phyloP scores from a whole-genome alignment of 2,797 vertebrate genomes.

The Knipowitschia caucasica region DNA sequence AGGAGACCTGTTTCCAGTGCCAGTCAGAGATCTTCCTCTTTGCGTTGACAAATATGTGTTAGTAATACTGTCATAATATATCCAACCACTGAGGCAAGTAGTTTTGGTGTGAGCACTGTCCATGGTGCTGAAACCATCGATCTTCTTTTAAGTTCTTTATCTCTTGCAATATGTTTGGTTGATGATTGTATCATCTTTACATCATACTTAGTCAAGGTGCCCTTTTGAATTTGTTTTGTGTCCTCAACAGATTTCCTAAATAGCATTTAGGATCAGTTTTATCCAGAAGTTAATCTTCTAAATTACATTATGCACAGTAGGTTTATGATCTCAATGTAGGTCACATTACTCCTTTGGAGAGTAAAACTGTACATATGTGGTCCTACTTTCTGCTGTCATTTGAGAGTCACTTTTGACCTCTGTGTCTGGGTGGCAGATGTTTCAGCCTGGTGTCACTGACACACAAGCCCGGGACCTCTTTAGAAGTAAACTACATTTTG shows the following conservation, averaged over 20 bases:
- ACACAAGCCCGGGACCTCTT: constrained; percentile 24
- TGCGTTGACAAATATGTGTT: constrained; percentile 17
- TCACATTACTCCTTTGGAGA: constrained; percentile 13
- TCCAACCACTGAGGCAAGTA: background rate
- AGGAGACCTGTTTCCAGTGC: constrained; percentile 22
- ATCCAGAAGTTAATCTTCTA: too few species aligned
- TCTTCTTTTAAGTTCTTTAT: background rate
- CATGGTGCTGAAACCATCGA: constrained; percentile 57
- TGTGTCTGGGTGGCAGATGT: constrained; percentile 55
- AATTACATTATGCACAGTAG: too few species aligned
- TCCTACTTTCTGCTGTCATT: constrained; percentile 31
- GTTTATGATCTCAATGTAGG: background rate
- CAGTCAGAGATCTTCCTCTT: constrained; percentile 18
- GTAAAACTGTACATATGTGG: constrained; percentile 19
- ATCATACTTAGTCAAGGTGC: background rate
- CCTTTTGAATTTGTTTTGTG: too few species aligned
- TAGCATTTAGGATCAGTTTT: too few species aligned
- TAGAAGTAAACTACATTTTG: background rate
- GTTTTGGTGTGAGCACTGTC: constrained; percentile 41
- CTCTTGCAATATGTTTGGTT: background rate
- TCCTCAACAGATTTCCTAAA: too few species aligned
- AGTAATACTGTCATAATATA: background rate
- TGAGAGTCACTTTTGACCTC: constrained; percentile 51
- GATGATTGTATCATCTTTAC: background rate
- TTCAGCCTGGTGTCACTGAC: constrained; percentile 37